Percentiles rank a stretch among this genome's conserved stretches.
Conservation (phyloP, 1,140 invertebrate species). For the Pollicipes pollicipes region DNA sequence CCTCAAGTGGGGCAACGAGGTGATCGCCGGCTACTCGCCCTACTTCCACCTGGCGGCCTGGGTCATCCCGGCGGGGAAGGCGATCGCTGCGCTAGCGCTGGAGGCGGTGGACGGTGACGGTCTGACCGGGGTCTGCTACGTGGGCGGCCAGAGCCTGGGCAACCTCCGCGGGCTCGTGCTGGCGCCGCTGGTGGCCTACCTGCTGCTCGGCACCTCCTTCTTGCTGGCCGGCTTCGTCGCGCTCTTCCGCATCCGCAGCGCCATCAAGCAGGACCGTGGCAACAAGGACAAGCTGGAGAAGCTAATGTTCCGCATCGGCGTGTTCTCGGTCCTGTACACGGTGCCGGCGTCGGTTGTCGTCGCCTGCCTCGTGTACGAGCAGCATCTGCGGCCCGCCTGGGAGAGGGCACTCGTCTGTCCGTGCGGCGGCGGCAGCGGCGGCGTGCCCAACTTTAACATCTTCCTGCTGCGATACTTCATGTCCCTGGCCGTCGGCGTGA, state of each 20-base stretch:
- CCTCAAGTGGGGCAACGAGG: constrained; percentile 88
- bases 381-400: constrained; percentile 27
- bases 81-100: constrained; percentile 56
- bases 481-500: constrained; percentile 39
- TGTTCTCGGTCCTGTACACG: constrained; percentile 81
- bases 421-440: constrained; percentile 17
- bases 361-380: constrained; percentile 88
- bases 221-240: constrained; percentile 39
- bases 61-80: constrained; percentile 69
- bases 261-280: constrained; percentile 23
- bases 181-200: constrained; percentile 73
- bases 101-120: constrained; percentile 61
- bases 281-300: constrained; percentile 29
- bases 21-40: constrained; percentile 81
- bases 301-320: constrained; percentile 30
- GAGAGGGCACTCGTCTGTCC: constrained; percentile 21
- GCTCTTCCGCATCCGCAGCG: constrained; percentile 26
- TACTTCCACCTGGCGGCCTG: constrained; percentile 85
- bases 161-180: constrained; percentile 74
- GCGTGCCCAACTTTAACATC: constrained; percentile 27
- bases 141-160: constrained; percentile 56
- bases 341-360: constrained; percentile 89
- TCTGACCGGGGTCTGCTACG: constrained; percentile 34
- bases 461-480: constrained; percentile 38
- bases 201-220: constrained; percentile 85